Percentiles rank a stretch among this genome's conserved stretches.
phyloP scores from a whole-genome alignment of 2,113 vertebrate species.

The Phaethon lepturus region DNA sequence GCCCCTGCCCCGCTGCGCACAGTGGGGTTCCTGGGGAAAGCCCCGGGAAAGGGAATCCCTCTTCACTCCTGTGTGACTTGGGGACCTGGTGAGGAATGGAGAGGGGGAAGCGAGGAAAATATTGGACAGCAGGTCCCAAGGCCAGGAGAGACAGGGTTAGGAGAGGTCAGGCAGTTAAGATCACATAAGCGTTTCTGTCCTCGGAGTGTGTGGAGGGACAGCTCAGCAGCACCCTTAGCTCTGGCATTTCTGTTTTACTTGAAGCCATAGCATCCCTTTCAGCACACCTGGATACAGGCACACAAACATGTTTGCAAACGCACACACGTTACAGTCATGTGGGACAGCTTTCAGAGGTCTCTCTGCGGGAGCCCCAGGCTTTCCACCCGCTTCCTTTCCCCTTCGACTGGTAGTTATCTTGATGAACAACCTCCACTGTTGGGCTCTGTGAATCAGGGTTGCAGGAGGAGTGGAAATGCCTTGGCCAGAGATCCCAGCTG shows the following conservation, averaged over 20 bases:
- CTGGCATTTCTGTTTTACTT: background rate
- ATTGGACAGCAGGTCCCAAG: rapidly evolving
- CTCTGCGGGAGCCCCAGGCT: background rate
- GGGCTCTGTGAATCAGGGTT: background rate
- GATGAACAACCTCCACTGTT: background rate
- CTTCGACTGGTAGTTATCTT: background rate
- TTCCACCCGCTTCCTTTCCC: background rate
- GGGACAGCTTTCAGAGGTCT: background rate
- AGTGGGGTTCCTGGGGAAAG: background rate
- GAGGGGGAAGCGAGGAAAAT: background rate
- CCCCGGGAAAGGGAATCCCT: background rate
- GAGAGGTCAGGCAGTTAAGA: background rate
- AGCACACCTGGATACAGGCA: background rate
- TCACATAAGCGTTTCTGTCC: background rate
- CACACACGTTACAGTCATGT: background rate
- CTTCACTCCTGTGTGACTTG: rapidly evolving
- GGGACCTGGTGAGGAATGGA: background rate
- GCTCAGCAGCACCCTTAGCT: background rate
- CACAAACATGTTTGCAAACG: no score
- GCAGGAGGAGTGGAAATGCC: no score
- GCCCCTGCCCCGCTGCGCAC: rapidly evolving
- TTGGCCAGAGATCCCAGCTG: no score
- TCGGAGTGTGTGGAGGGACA: rapidly evolving
- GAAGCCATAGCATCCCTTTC: background rate
- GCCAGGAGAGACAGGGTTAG: background rate